These are phyloP conservation scores for Craterocephalus amniculus DNA, from an alignment of 2,797 vertebrate species.

Conservation along the genomic window DNA sequence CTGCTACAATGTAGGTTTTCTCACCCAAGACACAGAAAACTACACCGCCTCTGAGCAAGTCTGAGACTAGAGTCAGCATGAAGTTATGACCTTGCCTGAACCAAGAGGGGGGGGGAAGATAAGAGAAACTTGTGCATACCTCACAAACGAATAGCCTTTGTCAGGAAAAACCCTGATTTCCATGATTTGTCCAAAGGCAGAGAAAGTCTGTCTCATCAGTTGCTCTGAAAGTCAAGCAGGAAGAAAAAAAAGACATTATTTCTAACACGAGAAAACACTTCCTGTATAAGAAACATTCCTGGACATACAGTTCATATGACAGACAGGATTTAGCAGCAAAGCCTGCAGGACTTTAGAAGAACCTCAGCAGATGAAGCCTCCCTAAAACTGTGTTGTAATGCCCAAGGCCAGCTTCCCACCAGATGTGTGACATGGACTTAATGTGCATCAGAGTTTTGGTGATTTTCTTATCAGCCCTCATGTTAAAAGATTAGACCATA, in stretches of 20 bases:
- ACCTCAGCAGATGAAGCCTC: not conserved
- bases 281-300: not conserved
- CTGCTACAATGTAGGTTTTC: not conserved
- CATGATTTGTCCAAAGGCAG: slow-evolving; percentile 97
- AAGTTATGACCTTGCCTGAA: not conserved
- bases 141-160: slow-evolving; percentile 98
- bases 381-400: not conserved
- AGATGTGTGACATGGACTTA: not conserved
- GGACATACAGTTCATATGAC: not conserved
- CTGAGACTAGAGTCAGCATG: not conserved
- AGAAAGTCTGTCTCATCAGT: slow-evolving; percentile 99
- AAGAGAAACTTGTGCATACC: slow-evolving; percentile 76
- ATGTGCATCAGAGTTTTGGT: not conserved
- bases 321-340: not conserved
- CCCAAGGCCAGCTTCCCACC: not conserved
- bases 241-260: not conserved
- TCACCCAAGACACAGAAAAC: not conserved
- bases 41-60: not conserved
- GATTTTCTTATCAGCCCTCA: not conserved
- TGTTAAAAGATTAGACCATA: not conserved
- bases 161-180: slow-evolving; percentile 97
- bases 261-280: slow-evolving; percentile 1
- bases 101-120: not conserved
- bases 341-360: not conserved
- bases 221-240: slow-evolving; percentile 85